Evolutionary conservation across 1,140 invertebrate genomes (phyloP).

Genomic region (Luehdorfia chinensis): DNA sequence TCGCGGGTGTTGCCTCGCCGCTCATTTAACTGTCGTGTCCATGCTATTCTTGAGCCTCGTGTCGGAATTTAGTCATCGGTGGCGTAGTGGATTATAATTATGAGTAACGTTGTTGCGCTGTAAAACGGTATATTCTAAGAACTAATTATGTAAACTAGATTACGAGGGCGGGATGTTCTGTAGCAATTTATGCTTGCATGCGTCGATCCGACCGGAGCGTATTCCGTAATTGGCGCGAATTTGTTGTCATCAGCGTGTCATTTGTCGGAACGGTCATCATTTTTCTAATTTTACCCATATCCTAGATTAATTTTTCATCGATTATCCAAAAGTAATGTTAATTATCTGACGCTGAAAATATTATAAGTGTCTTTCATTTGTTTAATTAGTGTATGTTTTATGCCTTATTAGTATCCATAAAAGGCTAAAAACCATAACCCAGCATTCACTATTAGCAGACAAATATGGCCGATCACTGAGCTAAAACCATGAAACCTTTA

Average conservation of each 20-base stretch:
- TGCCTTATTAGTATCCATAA: too few species aligned
- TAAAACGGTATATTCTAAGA: slow-evolving; percentile 22
- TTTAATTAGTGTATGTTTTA: too few species aligned
- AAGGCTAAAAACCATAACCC: too few species aligned
- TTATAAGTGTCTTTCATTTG: too few species aligned
- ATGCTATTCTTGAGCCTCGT: slow-evolving; percentile 15
- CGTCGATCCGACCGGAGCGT: slow-evolving; percentile 23
- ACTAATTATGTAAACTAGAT: slow-evolving; percentile 31
- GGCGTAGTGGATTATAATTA: slow-evolving; percentile 1
- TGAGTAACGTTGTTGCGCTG: slow-evolving; percentile 13
- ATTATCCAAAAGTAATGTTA: too few species aligned
- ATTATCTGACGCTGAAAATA: too few species aligned
- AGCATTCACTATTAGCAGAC: too few species aligned
- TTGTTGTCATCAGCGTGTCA: neutral
- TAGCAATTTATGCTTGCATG: slow-evolving; percentile 26
- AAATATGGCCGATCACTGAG: too few species aligned
- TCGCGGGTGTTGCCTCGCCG: slow-evolving; percentile 24
- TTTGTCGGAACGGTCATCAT: slow-evolving; percentile 1
- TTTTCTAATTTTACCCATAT: neutral
- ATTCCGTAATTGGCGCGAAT: neutral
- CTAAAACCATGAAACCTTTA: too few species aligned
- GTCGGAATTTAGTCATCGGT: slow-evolving; percentile 21
- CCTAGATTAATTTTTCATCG: too few species aligned
- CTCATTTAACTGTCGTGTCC: slow-evolving; percentile 23
- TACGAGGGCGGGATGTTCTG: slow-evolving; percentile 28